Evolutionary conservation across 2,888 invertebrate genomes (phyloP).

Genomic region (Hoplodrina blanda): DNA sequence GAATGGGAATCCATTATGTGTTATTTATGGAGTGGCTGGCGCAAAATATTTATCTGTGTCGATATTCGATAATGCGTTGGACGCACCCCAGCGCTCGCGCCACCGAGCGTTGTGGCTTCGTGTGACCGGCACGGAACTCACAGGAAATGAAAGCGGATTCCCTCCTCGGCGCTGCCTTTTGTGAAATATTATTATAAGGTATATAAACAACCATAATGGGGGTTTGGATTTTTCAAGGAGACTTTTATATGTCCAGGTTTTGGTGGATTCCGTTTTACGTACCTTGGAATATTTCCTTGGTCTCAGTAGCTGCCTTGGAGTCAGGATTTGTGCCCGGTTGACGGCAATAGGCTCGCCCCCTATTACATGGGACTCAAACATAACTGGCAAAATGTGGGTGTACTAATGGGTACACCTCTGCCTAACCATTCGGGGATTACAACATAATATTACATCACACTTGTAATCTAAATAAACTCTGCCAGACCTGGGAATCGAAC

Average conservation of each 20-base stretch:
- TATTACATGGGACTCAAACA: too few species aligned
- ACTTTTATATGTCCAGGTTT: conserved; percentile 14
- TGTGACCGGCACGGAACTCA: conserved; percentile 45
- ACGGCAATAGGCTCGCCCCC: too few species aligned
- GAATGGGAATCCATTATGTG: conserved; percentile 87
- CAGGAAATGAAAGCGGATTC: conserved; percentile 81
- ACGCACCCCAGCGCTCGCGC: conserved; percentile 67
- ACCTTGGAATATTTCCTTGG: too few species aligned
- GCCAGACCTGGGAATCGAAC: too few species aligned
- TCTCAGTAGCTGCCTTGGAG: too few species aligned
- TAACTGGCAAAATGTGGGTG: too few species aligned
- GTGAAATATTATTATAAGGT: conserved; percentile 68
- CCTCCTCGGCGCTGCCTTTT: conserved; percentile 55
- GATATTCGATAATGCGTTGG: conserved; percentile 86
- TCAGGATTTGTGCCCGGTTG: too few species aligned
- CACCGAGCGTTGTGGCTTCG: conserved; percentile 31
- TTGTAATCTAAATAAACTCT: too few species aligned
- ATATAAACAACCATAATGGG: conserved; percentile 65
- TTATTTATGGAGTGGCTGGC: conserved; percentile 87
- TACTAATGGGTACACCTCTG: too few species aligned
- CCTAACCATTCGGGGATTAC: too few species aligned
- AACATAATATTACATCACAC: too few species aligned
- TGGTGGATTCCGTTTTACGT: not conserved
- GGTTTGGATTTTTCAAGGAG: conserved; percentile 43
- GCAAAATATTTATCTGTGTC: conserved; percentile 89